Base-by-base conservation (phyloP, 2,113 vertebrate species). In the Myotis brandtii region DNA sequence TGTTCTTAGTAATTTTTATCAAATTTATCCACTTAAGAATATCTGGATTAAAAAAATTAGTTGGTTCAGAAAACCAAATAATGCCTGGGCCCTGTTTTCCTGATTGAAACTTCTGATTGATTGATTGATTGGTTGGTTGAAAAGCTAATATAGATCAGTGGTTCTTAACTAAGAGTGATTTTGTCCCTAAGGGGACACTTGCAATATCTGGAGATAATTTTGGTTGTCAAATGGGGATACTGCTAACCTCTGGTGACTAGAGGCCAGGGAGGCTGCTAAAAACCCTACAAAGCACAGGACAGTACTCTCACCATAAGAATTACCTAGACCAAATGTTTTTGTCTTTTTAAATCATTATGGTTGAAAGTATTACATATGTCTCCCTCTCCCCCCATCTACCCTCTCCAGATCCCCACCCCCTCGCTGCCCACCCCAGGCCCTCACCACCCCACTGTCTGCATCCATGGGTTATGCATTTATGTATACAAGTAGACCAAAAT, bases 51-150 rank as follows among this genome's bases (percentile, higher is more conserved):
- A n/a, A 70, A 84, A 73, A 81, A 62, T 62, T 27, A 67, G 5
- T 34, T 76, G 64, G n/a, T 95, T 97, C 64, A 89, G 84, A 89
- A 93, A 93, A 94, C 7, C 56, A 93, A 87, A 54, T 85, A 56
- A 80, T 18, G 48, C 56, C 52, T 94, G 56, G n/a, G 21, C 30
- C n/a, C 48, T 89, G 34, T 76, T 37, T 89, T 76, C 81, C 59
- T 93, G 43, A 80, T 12, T 37, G 52, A 76, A 89, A 75, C 10
- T 86, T 93, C 40, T 48, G 30, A 56, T 13, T 87, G 62, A 79
- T 16, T 54, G 46, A 66, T 27, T 59, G 34, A 40, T 52, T 72
- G 37, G 46, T 59, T 67, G 40, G 46, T 27, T 59, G 20, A 81
- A 88, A 83, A 34, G 10, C 75, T 94, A 87, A 62, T 86, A 67